A percentile compares a stretch with the other conserved stretches of the same genome.
Conservation (phyloP, 2,797 vertebrate genomes). For the Lagorchestes hirsutus region DNA sequence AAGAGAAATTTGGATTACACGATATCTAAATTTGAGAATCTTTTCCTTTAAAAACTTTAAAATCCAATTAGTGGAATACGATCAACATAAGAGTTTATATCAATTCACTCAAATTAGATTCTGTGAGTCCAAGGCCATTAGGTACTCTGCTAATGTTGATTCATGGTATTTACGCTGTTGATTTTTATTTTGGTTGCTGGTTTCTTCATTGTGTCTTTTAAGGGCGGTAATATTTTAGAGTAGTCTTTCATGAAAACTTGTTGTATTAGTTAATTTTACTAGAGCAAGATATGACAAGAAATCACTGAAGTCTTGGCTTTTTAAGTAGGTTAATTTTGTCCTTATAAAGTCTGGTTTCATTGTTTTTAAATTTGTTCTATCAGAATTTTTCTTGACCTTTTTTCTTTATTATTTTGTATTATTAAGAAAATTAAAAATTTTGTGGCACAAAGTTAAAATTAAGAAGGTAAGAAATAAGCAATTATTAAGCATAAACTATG, state of each 20-base stretch:
- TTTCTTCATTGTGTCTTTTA: neutral
- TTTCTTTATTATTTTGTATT: neutral
- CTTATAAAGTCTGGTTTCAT: neutral
- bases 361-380: neutral
- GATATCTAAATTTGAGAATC: neutral
- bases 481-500: neutral
- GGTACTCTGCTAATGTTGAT: neutral
- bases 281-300: neutral
- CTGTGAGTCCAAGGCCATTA: neutral
- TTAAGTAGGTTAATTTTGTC: neutral
- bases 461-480: neutral
- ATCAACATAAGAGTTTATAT: neutral
- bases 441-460: neutral
- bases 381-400: neutral
- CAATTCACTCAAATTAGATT: neutral
- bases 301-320: neutral
- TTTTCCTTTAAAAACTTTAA: neutral
- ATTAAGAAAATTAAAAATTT: neutral
- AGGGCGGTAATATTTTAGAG: neutral
- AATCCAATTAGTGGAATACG: neutral
- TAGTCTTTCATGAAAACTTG: neutral
- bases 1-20: neutral
- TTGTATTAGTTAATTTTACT: neutral
- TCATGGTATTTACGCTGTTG: neutral
- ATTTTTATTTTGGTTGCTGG: neutral